Conservation (phyloP, 2,113 vertebrate species). For the Phaetusa simplex region DNA sequence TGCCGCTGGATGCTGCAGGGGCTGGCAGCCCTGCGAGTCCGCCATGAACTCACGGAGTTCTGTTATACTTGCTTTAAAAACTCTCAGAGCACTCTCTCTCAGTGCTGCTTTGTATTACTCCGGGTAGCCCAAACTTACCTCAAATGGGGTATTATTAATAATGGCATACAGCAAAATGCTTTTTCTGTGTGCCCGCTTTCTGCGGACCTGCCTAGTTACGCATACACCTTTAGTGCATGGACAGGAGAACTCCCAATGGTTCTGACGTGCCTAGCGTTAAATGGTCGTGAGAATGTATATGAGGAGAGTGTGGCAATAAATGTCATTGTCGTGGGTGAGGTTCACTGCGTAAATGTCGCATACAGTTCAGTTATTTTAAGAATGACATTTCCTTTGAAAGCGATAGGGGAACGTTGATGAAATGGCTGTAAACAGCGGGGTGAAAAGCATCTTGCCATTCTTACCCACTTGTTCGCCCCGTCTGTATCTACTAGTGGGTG, state of each 20-base stretch:
- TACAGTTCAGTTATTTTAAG: not conserved
- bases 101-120: not conserved
- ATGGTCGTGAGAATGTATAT: fast-evolving
- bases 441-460: not conserved
- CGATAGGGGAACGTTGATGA: not conserved
- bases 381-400: not conserved
- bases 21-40: not conserved
- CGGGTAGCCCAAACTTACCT: not conserved
- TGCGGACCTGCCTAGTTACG: not conserved
- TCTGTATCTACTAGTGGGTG: not conserved
- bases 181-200: too few species aligned
- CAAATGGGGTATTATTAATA: fast-evolving
- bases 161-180: not conserved
- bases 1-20: not conserved
- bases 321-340: not conserved
- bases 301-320: not conserved
- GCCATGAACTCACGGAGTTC: not conserved
- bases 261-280: not conserved
- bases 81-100: too few species aligned
- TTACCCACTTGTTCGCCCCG: fast-evolving
- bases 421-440: not conserved
- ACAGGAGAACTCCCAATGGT: not conserved
- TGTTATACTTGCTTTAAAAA: not conserved
- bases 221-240: not conserved
- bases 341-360: fast-evolving